These are phyloP conservation scores for Heliconius cydno DNA, from an alignment of 2,888 invertebrate genomes.

Conservation along the genomic window DNA sequence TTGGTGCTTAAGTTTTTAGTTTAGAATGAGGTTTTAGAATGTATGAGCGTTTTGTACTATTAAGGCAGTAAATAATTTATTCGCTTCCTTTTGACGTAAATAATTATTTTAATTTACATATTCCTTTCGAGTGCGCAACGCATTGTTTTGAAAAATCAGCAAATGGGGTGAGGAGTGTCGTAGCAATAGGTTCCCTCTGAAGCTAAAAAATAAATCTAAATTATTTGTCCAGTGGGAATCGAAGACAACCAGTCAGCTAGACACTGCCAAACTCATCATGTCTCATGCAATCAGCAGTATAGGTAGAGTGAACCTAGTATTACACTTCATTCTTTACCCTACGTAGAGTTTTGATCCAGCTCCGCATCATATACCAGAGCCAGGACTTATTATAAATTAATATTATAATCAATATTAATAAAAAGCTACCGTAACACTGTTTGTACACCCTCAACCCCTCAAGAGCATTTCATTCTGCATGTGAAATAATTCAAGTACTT, in stretches of 20 bases:
- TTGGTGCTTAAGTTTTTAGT: background rate
- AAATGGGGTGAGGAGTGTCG: background rate
- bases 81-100: too few species aligned
- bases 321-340: too few species aligned
- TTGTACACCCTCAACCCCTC: background rate
- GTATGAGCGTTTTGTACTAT: background rate
- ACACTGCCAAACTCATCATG: too few species aligned
- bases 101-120: too few species aligned
- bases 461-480: constrained; percentile 19
- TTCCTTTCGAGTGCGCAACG: background rate
- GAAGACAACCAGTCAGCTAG: too few species aligned
- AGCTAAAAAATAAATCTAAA: too few species aligned
- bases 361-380: background rate
- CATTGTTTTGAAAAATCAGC: background rate
- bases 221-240: too few species aligned
- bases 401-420: constrained; percentile 1
- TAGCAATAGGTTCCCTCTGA: background rate
- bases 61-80: background rate
- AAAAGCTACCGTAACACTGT: background rate
- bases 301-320: too few species aligned
- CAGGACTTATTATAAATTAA: background rate
- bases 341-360: background rate
- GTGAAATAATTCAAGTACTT: constrained; percentile 19
- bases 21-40: background rate
- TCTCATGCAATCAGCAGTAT: too few species aligned